Evolutionary conservation across 2,888 invertebrate genomes (phyloP).

Genomic region (Acanthosoma haemorrhoidale): DNA sequence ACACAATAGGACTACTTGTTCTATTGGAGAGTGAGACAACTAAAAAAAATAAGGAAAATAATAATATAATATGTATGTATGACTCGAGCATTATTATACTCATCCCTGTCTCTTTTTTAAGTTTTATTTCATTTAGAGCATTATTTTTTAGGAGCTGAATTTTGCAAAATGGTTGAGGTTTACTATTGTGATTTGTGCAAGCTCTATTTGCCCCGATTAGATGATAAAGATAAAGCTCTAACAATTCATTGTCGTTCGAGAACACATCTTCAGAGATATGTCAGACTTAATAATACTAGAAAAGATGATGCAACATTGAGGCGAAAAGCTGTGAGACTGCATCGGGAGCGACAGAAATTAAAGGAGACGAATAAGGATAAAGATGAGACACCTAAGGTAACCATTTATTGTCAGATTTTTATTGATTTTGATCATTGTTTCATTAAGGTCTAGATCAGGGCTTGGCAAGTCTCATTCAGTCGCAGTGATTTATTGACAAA

Average conservation of each 20-base stretch:
- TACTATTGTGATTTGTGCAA: slow-evolving; percentile 76
- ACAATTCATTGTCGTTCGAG: slow-evolving; percentile 70
- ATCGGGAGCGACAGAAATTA: slow-evolving; percentile 44
- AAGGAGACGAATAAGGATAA: slow-evolving; percentile 50
- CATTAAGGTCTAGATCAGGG: too few relatives aligned
- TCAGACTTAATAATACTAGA: slow-evolving; percentile 52
- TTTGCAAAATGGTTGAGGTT: slow-evolving; percentile 70
- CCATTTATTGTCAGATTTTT: slow-evolving; percentile 40
- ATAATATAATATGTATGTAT: too few relatives aligned
- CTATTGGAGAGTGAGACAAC: too few relatives aligned
- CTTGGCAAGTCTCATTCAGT: too few relatives aligned
- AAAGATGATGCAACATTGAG: slow-evolving; percentile 70
- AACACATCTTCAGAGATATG: slow-evolving; percentile 69
- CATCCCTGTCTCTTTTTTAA: too few relatives aligned
- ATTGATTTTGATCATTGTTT: too few relatives aligned
- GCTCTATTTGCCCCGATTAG: slow-evolving; percentile 62
- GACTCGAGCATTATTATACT: too few relatives aligned
- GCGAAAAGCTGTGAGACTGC: slow-evolving; percentile 63
- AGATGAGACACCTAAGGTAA: slow-evolving; percentile 46
- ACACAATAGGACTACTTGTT: too few relatives aligned
- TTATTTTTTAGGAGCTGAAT: slow-evolving; percentile 56
- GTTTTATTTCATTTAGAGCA: too few relatives aligned
- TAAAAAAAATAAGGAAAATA: too few relatives aligned
- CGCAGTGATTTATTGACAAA: too few relatives aligned
- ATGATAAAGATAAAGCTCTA: slow-evolving; percentile 55